These are phyloP conservation scores for Centropyge bicolor DNA, from an alignment of 2,797 vertebrate species.

Conservation along the genomic window DNA sequence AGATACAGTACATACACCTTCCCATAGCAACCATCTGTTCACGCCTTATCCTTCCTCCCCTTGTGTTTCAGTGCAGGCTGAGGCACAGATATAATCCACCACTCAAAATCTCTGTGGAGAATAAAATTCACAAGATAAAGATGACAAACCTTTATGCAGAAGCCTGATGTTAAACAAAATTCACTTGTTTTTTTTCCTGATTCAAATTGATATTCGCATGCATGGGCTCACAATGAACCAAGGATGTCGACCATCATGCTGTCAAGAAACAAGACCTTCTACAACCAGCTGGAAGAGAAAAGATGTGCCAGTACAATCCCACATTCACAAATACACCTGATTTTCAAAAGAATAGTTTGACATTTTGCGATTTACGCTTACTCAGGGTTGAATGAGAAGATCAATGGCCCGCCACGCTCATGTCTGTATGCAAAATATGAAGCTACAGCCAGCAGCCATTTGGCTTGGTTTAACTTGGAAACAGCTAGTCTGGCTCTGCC, in stretches of 20 bases:
- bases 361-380: no score
- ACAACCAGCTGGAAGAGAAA: background rate
- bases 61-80: conserved; percentile 20
- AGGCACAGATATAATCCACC: conserved; percentile 31
- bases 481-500: background rate
- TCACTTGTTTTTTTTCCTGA: background rate
- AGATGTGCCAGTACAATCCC: background rate
- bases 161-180: conserved; percentile 4
- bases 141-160: conserved; percentile 10
- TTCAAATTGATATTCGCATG: background rate
- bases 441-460: background rate
- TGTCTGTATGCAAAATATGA: background rate
- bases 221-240: background rate
- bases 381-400: background rate
- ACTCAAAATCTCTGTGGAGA: conserved; percentile 37
- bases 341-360: background rate
- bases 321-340: background rate
- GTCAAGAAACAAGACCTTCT: background rate
- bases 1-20: conserved; percentile 34
- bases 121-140: conserved; percentile 35
- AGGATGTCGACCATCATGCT: background rate
- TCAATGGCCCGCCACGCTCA: no score
- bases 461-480: background rate
- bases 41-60: conserved; percentile 21
- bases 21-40: conserved; percentile 61